Conservation (phyloP, 2,888 invertebrate species). For the Lepidochitona cinerea region DNA sequence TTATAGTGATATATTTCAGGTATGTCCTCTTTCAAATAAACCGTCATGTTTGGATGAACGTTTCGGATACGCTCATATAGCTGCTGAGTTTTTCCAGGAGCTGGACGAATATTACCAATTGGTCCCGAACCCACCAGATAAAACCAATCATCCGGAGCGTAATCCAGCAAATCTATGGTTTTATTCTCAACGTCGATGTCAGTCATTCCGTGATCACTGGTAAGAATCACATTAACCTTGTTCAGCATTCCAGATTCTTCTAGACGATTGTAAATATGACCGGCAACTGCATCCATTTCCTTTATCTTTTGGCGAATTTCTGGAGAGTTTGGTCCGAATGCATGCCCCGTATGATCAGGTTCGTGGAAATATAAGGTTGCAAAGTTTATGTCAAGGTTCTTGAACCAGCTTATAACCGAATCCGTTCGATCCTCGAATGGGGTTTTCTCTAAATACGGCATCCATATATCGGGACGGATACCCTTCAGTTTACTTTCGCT, state of each 20-base stretch:
- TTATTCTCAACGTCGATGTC: conserved; percentile 34
- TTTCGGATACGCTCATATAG: conserved; percentile 40
- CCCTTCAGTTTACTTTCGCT: conserved; percentile 73
- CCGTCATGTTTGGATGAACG: conserved; percentile 54
- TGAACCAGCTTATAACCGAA: conserved; percentile 72
- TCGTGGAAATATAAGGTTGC: conserved; percentile 56
- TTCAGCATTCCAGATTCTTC: conserved; percentile 12
- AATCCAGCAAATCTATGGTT: conserved; percentile 26
- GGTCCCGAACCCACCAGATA: neutral
- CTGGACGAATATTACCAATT: conserved; percentile 28
- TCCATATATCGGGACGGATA: conserved; percentile 67
- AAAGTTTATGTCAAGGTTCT: conserved; percentile 32
- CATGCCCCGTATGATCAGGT: conserved; percentile 55
- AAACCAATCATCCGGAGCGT: neutral
- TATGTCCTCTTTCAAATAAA: conserved; percentile 77
- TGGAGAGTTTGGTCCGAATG: conserved; percentile 47
- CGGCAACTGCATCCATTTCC: conserved; percentile 47
- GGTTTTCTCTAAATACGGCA: conserved; percentile 69
- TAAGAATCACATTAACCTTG: conserved; percentile 54
- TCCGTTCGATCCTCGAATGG: conserved; percentile 76
- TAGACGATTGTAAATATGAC: conserved; percentile 27
- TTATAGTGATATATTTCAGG: conserved; percentile 77
- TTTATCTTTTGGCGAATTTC: conserved; percentile 15
- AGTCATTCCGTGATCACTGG: conserved; percentile 65
- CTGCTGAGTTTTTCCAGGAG: conserved; percentile 25